Conservation (phyloP, 2,888 invertebrate genomes). For the Lepidochrysops patricia region DNA sequence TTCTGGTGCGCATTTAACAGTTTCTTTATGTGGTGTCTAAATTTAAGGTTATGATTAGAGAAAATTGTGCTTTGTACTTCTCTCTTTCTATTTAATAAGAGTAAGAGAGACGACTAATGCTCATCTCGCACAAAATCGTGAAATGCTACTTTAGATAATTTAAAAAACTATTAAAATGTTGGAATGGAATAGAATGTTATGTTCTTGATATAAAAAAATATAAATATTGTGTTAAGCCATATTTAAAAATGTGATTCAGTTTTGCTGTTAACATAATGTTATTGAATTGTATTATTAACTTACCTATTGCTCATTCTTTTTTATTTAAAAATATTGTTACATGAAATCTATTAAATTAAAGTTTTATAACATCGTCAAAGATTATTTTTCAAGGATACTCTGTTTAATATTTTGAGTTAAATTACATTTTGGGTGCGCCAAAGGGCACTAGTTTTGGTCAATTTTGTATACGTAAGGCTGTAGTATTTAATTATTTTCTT, state of each 20-base stretch:
- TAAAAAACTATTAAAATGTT: background rate
- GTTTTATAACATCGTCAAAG: no score
- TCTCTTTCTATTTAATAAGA: background rate
- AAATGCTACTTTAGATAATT: background rate
- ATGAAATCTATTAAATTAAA: background rate
- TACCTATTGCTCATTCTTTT: background rate
- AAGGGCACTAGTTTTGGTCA: background rate
- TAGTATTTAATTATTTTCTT: background rate
- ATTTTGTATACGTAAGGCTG: background rate
- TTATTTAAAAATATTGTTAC: background rate
- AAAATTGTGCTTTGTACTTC: background rate
- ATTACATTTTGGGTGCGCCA: background rate
- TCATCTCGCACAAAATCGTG: background rate
- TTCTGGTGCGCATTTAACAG: conserved; percentile 23
- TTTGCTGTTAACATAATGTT: background rate
- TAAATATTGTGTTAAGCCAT: background rate
- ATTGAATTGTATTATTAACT: background rate
- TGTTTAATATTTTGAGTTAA: no score
- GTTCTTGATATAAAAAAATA: background rate
- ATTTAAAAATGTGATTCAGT: no score
- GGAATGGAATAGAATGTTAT: no score
- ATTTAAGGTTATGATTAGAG: background rate
- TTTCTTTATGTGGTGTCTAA: conserved; percentile 12
- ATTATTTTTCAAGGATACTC: no score
- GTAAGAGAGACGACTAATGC: background rate